Base-by-base conservation (phyloP, 2,113 vertebrate species). In the Buteo buteo region DNA sequence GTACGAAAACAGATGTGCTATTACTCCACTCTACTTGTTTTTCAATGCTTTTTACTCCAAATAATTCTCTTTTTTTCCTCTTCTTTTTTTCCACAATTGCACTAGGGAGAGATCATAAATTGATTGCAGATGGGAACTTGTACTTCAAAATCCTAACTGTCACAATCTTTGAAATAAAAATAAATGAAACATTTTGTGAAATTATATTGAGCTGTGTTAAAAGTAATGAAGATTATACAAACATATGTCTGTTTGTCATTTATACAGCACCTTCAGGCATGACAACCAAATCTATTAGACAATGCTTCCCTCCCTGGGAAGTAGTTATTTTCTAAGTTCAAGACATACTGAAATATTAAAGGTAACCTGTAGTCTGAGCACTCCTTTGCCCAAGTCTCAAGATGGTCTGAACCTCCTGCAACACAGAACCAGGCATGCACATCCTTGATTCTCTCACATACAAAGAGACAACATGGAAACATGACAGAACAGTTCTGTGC, bases 1-100 rank as follows among this genome's bases (percentile, higher is more conserved):
- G 98, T 98, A 98, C 67, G 97, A 99, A 98, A 99, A 98, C 99
- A 99, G 98, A 99, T 99, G 99, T 98, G 98, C 98, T 98, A 97
- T 97, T 97, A 98, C 97, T 98, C 98, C 95, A 97, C 96, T 98
- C 97, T 97, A 97, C 98, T 98, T 98, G 97, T 98, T 98, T 98
- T 98, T 98, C 98, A 98, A 96, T 98, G 88, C 94, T 98, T 98
- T 98, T 98, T 98, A 96, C 94, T 96, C 90, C 94, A 94, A 97
- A 96, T 97, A 96, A 95, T 97, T 95, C 85, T 87, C 61, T 90
- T 80, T 89, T 92, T 88, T 82, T 5, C 15, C 3, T 4, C 10
- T 4, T 36, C 6, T 50, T 79, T 67, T 94, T 95, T 94, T 97
- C 95, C 96, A 97, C 93, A 88, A 97, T 97, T 98, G 96, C 98